Percentiles rank a stretch among this genome's conserved stretches.
These are phyloP conservation scores for Botia almorhae DNA, from an alignment of 2,797 vertebrate genomes.

Conservation along the genomic window DNA sequence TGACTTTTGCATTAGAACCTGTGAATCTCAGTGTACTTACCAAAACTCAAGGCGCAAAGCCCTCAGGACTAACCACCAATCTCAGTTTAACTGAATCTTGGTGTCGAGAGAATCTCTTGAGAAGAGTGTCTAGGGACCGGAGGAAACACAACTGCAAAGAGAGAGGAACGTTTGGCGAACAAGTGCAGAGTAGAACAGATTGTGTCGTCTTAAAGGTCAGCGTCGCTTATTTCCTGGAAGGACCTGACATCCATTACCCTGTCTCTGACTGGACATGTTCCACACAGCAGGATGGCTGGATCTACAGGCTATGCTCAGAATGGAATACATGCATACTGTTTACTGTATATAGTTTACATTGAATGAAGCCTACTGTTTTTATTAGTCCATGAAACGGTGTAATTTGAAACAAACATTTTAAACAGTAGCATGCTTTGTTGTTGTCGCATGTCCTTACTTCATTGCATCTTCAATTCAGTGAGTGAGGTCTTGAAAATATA, in stretches of 20 bases:
- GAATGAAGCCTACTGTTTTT: neutral
- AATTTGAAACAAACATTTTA: too few species aligned
- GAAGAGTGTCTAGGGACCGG: neutral
- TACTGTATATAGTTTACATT: neutral
- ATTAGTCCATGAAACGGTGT: neutral
- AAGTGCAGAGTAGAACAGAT: neutral
- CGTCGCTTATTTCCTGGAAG: slow-evolving; percentile 40
- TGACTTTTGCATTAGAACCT: neutral
- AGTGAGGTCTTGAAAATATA: neutral
- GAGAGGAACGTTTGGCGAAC: neutral
- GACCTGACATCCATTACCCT: slow-evolving; percentile 39
- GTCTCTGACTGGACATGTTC: slow-evolving; percentile 20
- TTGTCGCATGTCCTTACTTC: neutral
- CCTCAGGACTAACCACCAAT: neutral
- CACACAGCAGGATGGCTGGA: slow-evolving; percentile 19
- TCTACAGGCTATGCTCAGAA: neutral
- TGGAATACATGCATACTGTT: neutral
- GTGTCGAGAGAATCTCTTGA: neutral
- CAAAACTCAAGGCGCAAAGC: slow-evolving; percentile 2
- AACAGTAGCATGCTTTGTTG: neutral
- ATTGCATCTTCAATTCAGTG: neutral
- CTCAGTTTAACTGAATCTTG: slow-evolving; percentile 4
- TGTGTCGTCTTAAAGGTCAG: slow-evolving; percentile 49
- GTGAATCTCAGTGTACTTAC: neutral
- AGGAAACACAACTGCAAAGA: neutral